Conservation (phyloP, 2,888 invertebrate genomes). For the Polietes domitor region DNA sequence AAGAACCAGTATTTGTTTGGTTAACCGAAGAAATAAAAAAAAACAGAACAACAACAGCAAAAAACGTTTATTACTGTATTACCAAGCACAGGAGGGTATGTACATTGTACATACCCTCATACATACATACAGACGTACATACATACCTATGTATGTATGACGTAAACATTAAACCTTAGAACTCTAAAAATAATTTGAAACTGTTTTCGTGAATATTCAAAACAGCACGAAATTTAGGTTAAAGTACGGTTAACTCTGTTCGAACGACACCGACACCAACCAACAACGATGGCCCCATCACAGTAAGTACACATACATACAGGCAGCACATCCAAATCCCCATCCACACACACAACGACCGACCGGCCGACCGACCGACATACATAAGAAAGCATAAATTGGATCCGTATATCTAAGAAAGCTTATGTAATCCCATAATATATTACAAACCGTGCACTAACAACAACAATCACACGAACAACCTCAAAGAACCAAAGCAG, state of each 20-base stretch:
- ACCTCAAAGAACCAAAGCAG: conserved; percentile 19
- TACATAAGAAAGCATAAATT: conserved; percentile 15
- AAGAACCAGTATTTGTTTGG: not conserved
- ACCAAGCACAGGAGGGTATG: not conserved
- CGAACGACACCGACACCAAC: not conserved
- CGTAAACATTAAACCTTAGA: conserved; percentile 35
- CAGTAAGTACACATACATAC: not conserved
- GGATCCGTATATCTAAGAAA: conserved; percentile 28
- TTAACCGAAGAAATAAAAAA: not conserved
- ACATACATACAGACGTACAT: too few relatives aligned
- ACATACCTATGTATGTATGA: conserved; percentile 4
- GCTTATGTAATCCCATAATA: conserved; percentile 53
- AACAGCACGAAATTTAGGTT: conserved; percentile 44
- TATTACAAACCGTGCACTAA: conserved; percentile 20
- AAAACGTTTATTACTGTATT: not conserved
- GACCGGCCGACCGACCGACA: not conserved
- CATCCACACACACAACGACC: not conserved
- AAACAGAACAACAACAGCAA: not conserved
- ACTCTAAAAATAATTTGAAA: conserved; percentile 26
- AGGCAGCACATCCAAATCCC: not conserved
- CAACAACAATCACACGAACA: not conserved
- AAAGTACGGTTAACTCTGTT: conserved; percentile 43
- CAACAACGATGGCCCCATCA: not conserved
- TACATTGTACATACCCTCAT: too few relatives aligned
- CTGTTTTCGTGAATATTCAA: conserved; percentile 40